Percentiles rank a stretch among this genome's conserved stretches.
phyloP scores from a whole-genome alignment of 2,888 invertebrate genomes.

The Acanthosoma haemorrhoidale region DNA sequence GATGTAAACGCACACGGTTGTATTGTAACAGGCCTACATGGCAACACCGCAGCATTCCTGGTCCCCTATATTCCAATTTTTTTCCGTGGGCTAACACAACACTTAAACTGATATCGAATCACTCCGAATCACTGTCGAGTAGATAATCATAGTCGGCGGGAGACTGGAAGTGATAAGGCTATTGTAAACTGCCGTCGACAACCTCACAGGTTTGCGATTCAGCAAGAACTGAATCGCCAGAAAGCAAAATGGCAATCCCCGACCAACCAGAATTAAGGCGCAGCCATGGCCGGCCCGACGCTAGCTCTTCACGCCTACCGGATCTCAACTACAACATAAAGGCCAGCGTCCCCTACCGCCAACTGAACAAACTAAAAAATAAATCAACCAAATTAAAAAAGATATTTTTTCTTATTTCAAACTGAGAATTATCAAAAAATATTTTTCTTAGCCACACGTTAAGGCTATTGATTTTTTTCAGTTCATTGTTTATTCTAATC shows the following conservation, averaged over 20 bases:
- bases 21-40: constrained; percentile 14
- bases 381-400: too few species aligned
- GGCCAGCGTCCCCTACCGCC: neutral
- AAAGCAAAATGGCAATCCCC: constrained; percentile 33
- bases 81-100: neutral
- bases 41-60: constrained; percentile 30
- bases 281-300: constrained; percentile 30
- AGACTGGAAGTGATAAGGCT: constrained; percentile 19
- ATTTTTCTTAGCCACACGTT: too few species aligned
- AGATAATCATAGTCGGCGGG: constrained; percentile 5
- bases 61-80: neutral
- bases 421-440: too few species aligned
- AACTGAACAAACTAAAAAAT: neutral
- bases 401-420: too few species aligned
- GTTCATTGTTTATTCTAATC: too few species aligned
- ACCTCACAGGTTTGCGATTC: constrained; percentile 37
- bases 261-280: constrained; percentile 20
- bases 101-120: constrained; percentile 6
- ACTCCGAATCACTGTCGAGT: constrained; percentile 11
- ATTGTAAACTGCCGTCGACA: constrained; percentile 25
- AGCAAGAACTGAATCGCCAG: constrained; percentile 35
- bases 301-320: constrained; percentile 1
- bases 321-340: neutral
- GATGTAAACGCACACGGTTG: constrained; percentile 18
- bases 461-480: too few species aligned